phyloP scores from a whole-genome alignment of 2,797 vertebrate genomes.

The Anas acuta region DNA sequence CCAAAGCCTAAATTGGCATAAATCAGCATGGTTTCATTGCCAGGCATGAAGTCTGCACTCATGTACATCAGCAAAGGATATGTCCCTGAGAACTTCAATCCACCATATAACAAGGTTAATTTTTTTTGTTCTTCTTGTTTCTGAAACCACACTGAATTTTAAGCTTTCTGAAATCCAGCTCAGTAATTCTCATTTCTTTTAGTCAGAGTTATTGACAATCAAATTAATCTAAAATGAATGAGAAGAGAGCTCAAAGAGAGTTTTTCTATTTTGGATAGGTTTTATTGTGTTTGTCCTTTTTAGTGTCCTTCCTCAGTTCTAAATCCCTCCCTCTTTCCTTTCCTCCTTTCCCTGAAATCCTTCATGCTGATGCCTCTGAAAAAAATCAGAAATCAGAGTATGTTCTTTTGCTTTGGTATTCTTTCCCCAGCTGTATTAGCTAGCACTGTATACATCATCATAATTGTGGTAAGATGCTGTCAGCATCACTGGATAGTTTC shows the following conservation, averaged over 20 bases:
- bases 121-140: background rate
- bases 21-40: background rate
- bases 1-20: background rate
- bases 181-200: constrained; percentile 14
- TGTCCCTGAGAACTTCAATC: background rate
- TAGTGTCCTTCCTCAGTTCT: background rate
- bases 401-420: background rate
- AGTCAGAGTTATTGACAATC: constrained; percentile 24
- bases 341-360: background rate
- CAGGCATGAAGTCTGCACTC: background rate
- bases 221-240: constrained; percentile 51
- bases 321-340: background rate
- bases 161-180: constrained; percentile 8
- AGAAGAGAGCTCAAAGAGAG: background rate
- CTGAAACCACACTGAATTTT: background rate
- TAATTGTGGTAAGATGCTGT: constrained; percentile 61
- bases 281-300: background rate
- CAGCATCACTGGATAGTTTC: constrained; percentile 38
- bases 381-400: background rate
- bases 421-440: background rate
- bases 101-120: background rate
- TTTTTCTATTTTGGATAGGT: background rate
- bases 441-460: constrained; percentile 18
- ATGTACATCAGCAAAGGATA: background rate
- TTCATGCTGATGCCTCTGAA: background rate